Evolutionary conservation across 2,888 invertebrate species (phyloP).

Genomic region (Mamestra brassicae): DNA sequence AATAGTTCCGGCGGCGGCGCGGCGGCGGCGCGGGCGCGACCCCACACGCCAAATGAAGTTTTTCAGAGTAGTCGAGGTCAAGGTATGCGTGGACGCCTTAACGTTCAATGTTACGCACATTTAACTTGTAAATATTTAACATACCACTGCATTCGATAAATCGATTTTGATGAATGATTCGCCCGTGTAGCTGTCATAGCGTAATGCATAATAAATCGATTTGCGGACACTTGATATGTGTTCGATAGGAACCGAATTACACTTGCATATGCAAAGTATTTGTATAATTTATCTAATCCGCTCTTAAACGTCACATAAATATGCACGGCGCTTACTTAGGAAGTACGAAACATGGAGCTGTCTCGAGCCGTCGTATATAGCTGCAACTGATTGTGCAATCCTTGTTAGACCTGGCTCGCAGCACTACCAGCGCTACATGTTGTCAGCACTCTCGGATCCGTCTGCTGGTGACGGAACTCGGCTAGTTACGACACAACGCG

Average conservation of each 20-base stretch:
- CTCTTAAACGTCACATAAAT: conserved; percentile 77
- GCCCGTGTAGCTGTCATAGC: conserved; percentile 41
- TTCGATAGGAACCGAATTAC: conserved; percentile 51
- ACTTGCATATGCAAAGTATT: conserved; percentile 49
- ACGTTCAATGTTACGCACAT: conserved; percentile 49
- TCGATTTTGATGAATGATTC: conserved; percentile 44
- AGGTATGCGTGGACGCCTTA: conserved; percentile 73
- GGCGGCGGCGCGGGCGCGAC: conserved; percentile 55
- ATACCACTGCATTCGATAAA: conserved; percentile 28
- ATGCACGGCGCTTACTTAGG: conserved; percentile 71
- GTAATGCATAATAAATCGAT: conserved; percentile 48
- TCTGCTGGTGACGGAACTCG: conserved; percentile 63
- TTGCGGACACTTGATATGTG: conserved; percentile 36
- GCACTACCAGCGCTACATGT: conserved; percentile 46
- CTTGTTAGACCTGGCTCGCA: conserved; percentile 53
- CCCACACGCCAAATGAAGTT: conserved; percentile 73
- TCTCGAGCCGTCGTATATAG: conserved; percentile 72
- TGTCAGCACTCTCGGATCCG: conserved; percentile 68
- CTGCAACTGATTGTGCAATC: conserved; percentile 73
- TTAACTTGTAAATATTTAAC: conserved; percentile 49
- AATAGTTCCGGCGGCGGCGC: conserved; percentile 72
- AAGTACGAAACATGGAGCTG: conserved; percentile 72
- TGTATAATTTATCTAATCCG: conserved; percentile 73
- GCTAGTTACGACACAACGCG: conserved; percentile 69
- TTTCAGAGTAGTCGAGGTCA: conserved; percentile 82